Evolutionary conservation across 2,113 vertebrate genomes (phyloP).

Genomic region (Upupa epops): DNA sequence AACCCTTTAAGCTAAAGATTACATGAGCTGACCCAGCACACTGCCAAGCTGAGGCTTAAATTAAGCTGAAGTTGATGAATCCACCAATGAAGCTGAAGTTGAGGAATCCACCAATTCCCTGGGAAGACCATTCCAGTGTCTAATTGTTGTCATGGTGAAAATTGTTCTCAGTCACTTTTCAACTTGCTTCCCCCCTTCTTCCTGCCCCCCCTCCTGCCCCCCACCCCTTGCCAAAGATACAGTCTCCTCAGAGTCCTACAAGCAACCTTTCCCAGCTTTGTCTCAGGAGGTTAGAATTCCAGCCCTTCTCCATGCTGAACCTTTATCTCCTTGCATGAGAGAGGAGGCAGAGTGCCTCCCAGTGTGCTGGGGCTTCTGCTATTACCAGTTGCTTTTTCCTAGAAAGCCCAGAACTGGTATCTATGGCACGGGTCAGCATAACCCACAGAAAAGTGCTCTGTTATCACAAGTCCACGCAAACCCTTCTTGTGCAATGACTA

Average conservation of each 20-base stretch:
- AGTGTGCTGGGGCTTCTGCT: background rate
- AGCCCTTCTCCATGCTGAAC: background rate
- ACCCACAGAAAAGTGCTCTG: background rate
- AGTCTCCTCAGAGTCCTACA: background rate
- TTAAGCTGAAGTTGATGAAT: no score
- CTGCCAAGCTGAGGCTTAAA: no score
- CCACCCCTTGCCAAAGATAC: background rate
- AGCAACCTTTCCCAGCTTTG: background rate
- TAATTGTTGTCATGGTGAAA: no score
- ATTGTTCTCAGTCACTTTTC: no score
- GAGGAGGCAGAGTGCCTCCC: background rate
- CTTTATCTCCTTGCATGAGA: background rate
- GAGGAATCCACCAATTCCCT: no score
- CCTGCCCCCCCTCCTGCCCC: no score
- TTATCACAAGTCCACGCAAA: background rate
- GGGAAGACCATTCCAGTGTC: no score
- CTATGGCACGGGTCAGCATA: background rate
- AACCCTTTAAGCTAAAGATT: no score
- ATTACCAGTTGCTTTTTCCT: background rate
- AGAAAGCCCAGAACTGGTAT: background rate
- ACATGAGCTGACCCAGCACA: no score
- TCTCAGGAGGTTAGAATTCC: background rate
- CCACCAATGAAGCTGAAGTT: no score
- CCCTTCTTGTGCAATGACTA: background rate
- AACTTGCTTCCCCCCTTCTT: no score